Percentiles rank a stretch among this genome's conserved stretches.
These are phyloP conservation scores for Eufriesea mexicana DNA, from an alignment of 1,140 invertebrate species.

Conservation along the genomic window DNA sequence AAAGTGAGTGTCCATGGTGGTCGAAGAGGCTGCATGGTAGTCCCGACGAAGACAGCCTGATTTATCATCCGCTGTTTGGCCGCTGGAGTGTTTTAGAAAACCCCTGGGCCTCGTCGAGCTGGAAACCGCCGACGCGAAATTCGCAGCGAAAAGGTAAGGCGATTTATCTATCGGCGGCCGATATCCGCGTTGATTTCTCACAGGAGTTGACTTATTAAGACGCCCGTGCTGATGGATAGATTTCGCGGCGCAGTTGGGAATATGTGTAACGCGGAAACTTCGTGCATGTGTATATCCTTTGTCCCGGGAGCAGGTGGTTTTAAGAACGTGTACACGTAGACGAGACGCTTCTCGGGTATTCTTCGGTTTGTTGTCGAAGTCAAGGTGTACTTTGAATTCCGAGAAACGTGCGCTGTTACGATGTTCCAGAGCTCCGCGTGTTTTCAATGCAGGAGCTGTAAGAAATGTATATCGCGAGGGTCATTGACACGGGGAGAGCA, in stretches of 20 bases:
- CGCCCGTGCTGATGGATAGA: neutral
- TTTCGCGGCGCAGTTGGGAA: neutral
- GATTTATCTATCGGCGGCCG: slow-evolving; percentile 15
- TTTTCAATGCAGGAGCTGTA: no score
- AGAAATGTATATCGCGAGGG: no score
- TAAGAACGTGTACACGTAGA: no score
- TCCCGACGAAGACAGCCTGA: neutral
- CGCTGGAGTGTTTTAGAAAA: neutral
- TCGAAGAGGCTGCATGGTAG: neutral
- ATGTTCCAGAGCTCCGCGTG: no score
- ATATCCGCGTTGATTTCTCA: slow-evolving; percentile 30
- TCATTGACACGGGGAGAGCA: no score
- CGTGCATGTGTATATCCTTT: no score
- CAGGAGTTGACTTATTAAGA: slow-evolving; percentile 6
- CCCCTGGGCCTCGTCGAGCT: slow-evolving; percentile 16
- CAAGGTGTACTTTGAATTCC: no score
- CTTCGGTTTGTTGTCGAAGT: no score
- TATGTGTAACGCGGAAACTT: neutral
- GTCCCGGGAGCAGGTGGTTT: no score
- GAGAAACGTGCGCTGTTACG: no score
- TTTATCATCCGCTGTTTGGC: slow-evolving; percentile 2
- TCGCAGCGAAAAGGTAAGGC: slow-evolving; percentile 9
- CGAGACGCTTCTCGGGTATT: no score
- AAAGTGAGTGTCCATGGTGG: neutral
- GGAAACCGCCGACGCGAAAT: neutral